phyloP scores from a whole-genome alignment of 2,888 invertebrate genomes.

The Osmoderma eremita region DNA sequence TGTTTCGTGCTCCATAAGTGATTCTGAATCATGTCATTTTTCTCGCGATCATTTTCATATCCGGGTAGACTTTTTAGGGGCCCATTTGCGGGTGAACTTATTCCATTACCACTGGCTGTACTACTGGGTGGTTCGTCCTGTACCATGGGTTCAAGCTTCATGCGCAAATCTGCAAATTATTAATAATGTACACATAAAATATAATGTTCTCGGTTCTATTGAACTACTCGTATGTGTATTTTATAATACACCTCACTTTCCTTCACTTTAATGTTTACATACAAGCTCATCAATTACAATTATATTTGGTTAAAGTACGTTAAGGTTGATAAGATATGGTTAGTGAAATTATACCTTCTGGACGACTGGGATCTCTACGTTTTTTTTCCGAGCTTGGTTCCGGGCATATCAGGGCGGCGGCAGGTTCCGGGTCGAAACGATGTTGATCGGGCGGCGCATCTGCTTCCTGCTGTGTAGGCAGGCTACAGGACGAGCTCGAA shows the following conservation, averaged over 20 bases:
- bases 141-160: constrained; percentile 72
- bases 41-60: constrained; percentile 63
- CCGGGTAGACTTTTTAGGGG: constrained; percentile 62
- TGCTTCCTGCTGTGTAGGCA: constrained; percentile 68
- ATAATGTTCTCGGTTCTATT: too few relatives aligned
- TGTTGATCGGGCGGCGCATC: constrained; percentile 66
- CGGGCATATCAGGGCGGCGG: constrained; percentile 65
- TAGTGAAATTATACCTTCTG: constrained; percentile 67
- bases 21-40: constrained; percentile 66
- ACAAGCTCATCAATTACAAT: too few relatives aligned
- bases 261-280: too few relatives aligned
- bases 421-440: constrained; percentile 66
- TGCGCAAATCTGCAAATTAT: constrained; percentile 73
- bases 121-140: constrained; percentile 59
- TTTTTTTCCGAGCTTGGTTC: constrained; percentile 58
- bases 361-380: constrained; percentile 63
- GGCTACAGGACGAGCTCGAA: constrained; percentile 63
- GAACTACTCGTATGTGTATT: too few relatives aligned
- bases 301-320: too few relatives aligned
- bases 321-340: too few relatives aligned
- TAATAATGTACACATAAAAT: neutral
- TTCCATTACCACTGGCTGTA: constrained; percentile 59
- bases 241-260: too few relatives aligned
- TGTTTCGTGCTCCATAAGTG: constrained; percentile 67
- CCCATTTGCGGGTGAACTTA: constrained; percentile 52